Conservation (phyloP, 2,888 invertebrate species). For the Pachycephus smyrnensis region DNA sequence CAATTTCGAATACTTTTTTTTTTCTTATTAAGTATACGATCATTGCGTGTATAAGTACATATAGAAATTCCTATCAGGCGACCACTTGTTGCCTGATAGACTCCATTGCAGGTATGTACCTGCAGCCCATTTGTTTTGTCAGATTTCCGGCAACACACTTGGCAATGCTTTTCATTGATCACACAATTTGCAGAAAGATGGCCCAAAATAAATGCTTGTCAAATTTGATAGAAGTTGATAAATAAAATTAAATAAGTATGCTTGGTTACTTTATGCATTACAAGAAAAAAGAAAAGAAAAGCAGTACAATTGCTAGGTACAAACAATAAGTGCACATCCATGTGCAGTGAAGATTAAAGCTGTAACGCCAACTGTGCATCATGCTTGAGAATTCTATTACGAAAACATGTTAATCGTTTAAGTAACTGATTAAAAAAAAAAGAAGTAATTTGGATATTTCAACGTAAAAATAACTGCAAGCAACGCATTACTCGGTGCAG, state of each 20-base stretch:
- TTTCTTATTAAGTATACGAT: neutral
- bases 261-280: neutral
- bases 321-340: too few relatives aligned
- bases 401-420: neutral
- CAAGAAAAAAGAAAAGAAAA: neutral
- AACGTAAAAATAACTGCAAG: neutral
- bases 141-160: neutral
- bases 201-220: neutral
- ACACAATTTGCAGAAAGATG: neutral
- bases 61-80: neutral
- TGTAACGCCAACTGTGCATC: neutral
- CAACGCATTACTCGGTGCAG: neutral
- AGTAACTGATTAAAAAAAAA: neutral
- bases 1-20: neutral
- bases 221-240: neutral
- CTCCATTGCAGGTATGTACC: neutral
- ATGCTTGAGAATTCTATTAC: neutral
- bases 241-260: neutral
- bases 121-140: neutral
- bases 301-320: neutral
- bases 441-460: neutral
- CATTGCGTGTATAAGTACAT: neutral
- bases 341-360: neutral
- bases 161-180: neutral
- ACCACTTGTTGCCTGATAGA: neutral